phyloP scores from a whole-genome alignment of 2,113 vertebrate species.

The Pelobates fuscus region DNA sequence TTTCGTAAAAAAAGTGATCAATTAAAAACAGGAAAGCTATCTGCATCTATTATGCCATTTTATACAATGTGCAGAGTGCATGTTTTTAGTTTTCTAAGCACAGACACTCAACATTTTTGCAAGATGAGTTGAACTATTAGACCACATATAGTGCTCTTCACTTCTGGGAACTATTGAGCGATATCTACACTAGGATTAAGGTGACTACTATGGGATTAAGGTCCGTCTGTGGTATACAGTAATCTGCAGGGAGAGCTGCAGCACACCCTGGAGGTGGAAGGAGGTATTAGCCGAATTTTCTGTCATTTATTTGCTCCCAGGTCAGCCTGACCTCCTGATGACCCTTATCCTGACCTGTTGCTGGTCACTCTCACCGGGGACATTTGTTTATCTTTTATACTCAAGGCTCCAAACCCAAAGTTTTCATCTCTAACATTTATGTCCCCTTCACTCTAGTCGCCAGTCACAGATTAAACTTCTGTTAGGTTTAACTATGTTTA shows the following conservation, averaged over 20 bases:
- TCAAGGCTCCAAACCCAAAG: constrained; percentile 61
- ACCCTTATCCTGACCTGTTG: constrained; percentile 80
- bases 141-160: background rate
- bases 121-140: background rate
- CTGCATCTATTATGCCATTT: too few species aligned
- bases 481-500: constrained; percentile 43
- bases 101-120: background rate
- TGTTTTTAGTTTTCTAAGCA: too few species aligned
- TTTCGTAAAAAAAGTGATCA: too few species aligned
- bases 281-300: background rate
- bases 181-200: background rate
- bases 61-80: too few species aligned
- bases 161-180: background rate
- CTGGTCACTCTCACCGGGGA: constrained; percentile 79
- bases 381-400: constrained; percentile 77
- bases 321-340: constrained; percentile 83
- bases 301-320: constrained; percentile 62
- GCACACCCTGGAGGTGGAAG: constrained; percentile 12
- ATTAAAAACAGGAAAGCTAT: too few species aligned
- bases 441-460: constrained; percentile 52
- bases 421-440: constrained; percentile 56
- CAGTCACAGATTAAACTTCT: constrained; percentile 47
- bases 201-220: background rate
- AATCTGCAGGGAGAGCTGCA: constrained; percentile 17
- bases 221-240: background rate